phyloP scores from a whole-genome alignment of 2,797 vertebrate genomes.

The Chlorospingus semifuscus region DNA sequence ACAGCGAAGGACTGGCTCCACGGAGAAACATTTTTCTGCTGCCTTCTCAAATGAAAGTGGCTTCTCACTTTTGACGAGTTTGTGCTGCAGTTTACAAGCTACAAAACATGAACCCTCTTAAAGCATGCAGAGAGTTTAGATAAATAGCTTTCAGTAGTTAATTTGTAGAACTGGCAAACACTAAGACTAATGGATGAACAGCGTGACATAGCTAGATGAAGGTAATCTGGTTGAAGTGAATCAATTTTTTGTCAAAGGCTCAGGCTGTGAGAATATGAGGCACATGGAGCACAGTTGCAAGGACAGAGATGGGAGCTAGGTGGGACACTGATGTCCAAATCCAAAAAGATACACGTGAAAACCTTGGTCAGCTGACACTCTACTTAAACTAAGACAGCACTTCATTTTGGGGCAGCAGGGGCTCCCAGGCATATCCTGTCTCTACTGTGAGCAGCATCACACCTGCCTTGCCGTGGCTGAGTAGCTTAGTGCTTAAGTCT shows the following conservation, averaged over 20 bases:
- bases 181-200: background rate
- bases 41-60: background rate
- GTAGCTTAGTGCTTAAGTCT: background rate
- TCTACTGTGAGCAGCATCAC: background rate
- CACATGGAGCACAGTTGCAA: fast-evolving
- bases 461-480: background rate
- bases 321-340: background rate
- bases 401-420: background rate
- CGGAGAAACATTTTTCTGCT: slow-evolving; percentile 36
- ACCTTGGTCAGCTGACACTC: background rate
- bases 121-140: background rate
- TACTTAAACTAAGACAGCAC: background rate
- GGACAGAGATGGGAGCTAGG: background rate
- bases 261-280: background rate
- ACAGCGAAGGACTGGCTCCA: slow-evolving; percentile 38
- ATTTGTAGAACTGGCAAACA: background rate
- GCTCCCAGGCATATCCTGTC: background rate
- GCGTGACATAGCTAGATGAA: background rate
- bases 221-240: background rate
- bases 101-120: background rate
- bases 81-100: slow-evolving; percentile 52
- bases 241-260: background rate
- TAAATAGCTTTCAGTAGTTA: background rate
- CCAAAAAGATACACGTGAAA: background rate
- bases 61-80: slow-evolving; percentile 29